phyloP scores from a whole-genome alignment of 2,797 vertebrate genomes.

The Eulemur coronatus region DNA sequence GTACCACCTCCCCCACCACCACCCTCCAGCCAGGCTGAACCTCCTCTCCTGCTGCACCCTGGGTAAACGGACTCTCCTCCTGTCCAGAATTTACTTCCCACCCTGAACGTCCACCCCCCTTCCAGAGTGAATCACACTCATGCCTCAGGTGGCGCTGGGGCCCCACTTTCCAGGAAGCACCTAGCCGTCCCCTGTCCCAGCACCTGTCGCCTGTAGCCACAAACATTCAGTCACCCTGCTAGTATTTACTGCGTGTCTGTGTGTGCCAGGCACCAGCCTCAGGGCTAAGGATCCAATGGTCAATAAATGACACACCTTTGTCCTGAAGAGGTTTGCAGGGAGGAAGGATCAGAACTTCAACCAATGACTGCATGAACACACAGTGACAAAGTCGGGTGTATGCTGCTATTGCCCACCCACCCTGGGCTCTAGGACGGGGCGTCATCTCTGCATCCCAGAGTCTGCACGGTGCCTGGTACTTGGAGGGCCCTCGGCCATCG shows the following conservation, averaged over 20 bases:
- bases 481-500: too few relatives aligned
- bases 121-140: too few relatives aligned
- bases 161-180: background rate
- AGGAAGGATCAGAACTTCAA: background rate
- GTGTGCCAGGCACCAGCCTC: background rate
- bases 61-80: background rate
- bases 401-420: too few relatives aligned
- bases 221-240: background rate
- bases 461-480: background rate
- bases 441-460: background rate
- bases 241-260: background rate
- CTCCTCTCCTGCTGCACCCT: background rate
- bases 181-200: background rate
- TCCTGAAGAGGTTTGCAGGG: background rate
- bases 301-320: background rate
- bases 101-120: background rate
- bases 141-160: background rate
- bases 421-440: background rate
- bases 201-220: background rate
- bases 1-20: background rate
- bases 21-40: background rate
- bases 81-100: background rate
- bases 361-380: background rate
- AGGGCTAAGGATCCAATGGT: background rate
- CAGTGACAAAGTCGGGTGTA: background rate